Percentiles rank a stretch among this genome's conserved stretches.
Evolutionary conservation across 2,888 invertebrate species (phyloP).

Genomic region (Cephus pulcher): DNA sequence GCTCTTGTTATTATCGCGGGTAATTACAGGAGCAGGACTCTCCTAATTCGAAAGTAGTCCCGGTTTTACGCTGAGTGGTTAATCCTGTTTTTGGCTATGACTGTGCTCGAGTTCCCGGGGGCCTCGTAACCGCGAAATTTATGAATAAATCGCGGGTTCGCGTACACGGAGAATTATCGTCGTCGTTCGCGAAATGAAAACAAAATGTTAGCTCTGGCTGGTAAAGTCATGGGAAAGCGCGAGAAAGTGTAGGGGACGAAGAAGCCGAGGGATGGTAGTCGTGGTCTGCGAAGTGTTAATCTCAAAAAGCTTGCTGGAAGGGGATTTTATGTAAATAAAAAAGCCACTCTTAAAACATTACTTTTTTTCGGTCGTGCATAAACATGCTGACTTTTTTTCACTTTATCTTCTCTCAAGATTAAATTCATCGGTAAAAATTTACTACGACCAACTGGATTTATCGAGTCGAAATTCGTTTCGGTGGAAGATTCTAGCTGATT

Average conservation of each 20-base stretch:
- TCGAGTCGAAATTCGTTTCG: background rate
- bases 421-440: background rate
- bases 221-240: background rate
- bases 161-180: background rate
- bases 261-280: background rate
- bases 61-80: slow-evolving; percentile 36
- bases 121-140: slow-evolving; percentile 29
- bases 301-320: background rate
- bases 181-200: background rate
- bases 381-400: background rate
- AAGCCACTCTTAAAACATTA: background rate
- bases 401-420: background rate
- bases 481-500: background rate
- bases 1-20: slow-evolving; percentile 37
- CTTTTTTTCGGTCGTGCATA: background rate
- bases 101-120: slow-evolving; percentile 7
- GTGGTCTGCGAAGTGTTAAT: background rate
- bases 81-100: slow-evolving; percentile 40
- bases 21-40: slow-evolving; percentile 29
- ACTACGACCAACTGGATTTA: background rate
- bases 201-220: background rate
- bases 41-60: slow-evolving; percentile 37
- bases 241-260: background rate
- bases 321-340: background rate
- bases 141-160: slow-evolving; percentile 15